Conservation (phyloP, 2,113 vertebrate species). For the Lamprologus ornatipinnis region DNA sequence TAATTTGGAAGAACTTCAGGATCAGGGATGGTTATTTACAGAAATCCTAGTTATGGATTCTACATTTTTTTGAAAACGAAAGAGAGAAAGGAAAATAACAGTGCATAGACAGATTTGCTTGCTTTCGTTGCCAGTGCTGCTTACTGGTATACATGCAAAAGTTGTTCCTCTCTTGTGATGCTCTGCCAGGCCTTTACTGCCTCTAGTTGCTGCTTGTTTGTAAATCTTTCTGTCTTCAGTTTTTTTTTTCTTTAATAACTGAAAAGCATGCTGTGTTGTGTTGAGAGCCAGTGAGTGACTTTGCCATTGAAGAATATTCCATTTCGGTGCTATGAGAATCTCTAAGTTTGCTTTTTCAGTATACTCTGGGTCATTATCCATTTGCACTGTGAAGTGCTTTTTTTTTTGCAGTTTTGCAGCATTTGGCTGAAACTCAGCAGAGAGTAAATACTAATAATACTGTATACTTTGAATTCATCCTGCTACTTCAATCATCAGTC, state of each 20-base stretch:
- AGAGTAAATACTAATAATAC: neutral
- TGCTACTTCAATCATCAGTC: neutral
- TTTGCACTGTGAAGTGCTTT: neutral
- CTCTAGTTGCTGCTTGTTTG: neutral
- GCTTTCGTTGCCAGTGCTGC: neutral
- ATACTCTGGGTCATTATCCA: neutral
- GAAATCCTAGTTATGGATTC: neutral
- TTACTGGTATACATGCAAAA: neutral
- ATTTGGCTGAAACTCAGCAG: neutral
- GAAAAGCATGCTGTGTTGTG: neutral
- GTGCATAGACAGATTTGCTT: neutral
- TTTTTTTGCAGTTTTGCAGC: neutral
- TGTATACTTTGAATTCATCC: neutral
- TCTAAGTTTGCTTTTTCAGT: neutral
- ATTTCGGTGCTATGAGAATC: neutral
- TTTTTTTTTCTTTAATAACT: neutral
- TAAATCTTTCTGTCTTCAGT: neutral
- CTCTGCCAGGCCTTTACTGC: neutral
- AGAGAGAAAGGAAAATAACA: neutral
- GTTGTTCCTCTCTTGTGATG: neutral
- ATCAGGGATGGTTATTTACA: too few relatives aligned
- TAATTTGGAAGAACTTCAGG: neutral
- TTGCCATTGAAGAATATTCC: neutral
- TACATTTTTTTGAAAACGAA: neutral
- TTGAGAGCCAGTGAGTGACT: neutral